Evolutionary conservation across 1,140 invertebrate species (phyloP).

Genomic region (Dryas iulia): DNA sequence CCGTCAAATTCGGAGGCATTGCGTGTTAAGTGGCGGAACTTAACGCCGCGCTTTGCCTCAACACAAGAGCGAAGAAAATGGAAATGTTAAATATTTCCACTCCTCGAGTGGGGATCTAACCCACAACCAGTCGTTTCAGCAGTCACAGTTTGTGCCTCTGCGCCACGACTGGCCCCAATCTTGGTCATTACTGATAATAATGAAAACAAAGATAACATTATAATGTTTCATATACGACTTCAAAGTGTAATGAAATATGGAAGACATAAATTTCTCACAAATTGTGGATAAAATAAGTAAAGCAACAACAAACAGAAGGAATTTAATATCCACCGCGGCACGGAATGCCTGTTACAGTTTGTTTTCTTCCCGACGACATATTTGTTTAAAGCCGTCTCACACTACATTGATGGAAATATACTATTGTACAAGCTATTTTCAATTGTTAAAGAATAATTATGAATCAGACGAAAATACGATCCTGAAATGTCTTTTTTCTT

Average conservation of each 20-base stretch:
- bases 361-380: slow-evolving; percentile 46
- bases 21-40: no score
- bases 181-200: background rate
- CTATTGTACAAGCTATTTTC: background rate
- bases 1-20: no score
- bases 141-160: no score
- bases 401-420: background rate
- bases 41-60: no score
- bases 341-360: slow-evolving; percentile 58
- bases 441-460: no score
- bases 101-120: no score
- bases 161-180: no score
- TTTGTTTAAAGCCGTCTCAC: background rate
- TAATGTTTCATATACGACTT: background rate
- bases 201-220: background rate
- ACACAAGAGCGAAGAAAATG: no score
- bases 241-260: background rate
- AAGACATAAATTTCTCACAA: slow-evolving; percentile 2
- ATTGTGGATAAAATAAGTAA: slow-evolving; percentile 35
- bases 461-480: no score
- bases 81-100: no score
- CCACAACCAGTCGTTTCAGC: no score
- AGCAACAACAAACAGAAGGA: slow-evolving; percentile 55
- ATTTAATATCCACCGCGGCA: slow-evolving; percentile 65
- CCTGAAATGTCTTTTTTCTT: no score